Conservation (phyloP, 2,113 vertebrate species). For the Hymenochirus boettgeri region DNA sequence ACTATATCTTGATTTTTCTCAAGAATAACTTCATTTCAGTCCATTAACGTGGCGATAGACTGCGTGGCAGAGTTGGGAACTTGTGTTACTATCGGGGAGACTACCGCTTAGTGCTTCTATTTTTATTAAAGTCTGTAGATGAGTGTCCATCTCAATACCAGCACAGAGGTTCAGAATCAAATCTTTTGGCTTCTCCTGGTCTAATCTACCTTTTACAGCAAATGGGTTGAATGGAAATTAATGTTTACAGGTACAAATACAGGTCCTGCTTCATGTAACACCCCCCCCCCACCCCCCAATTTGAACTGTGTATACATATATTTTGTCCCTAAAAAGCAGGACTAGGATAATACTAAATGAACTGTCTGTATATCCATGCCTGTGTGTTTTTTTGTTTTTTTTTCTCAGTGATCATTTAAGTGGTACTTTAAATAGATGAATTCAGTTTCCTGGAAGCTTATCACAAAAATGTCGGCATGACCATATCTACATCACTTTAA, state of each 20-base stretch:
- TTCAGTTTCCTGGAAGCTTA: slow-evolving; percentile 65
- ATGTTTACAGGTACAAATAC: slow-evolving; percentile 85
- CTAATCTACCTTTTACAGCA: slow-evolving; percentile 61
- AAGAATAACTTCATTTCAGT: slow-evolving; percentile 96
- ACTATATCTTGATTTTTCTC: slow-evolving; percentile 99
- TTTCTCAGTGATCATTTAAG: slow-evolving; percentile 60
- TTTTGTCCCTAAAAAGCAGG: slow-evolving; percentile 47
- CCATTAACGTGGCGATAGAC: slow-evolving; percentile 82
- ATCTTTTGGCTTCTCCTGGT: slow-evolving; percentile 69
- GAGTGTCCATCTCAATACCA: slow-evolving; percentile 73
- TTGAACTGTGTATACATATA: slow-evolving; percentile 49
- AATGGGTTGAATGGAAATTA: slow-evolving; percentile 64
- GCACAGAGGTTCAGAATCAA: slow-evolving; percentile 70
- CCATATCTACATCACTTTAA: slow-evolving; percentile 46
- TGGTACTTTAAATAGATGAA: slow-evolving; percentile 71
- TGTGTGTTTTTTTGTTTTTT: slow-evolving; percentile 35
- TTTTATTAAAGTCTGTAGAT: slow-evolving; percentile 63
- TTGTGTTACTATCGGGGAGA: slow-evolving; percentile 73
- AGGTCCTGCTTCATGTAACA: slow-evolving; percentile 75
- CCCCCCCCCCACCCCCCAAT: slow-evolving; percentile 61
- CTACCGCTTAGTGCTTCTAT: slow-evolving; percentile 75
- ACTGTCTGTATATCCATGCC: slow-evolving; percentile 50
- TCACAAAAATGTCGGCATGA: background rate
- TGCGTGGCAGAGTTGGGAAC: slow-evolving; percentile 69
- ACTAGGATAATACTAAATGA: slow-evolving; percentile 45